phyloP scores from a whole-genome alignment of 2,888 invertebrate species.

The Pseudanteris insignis region DNA sequence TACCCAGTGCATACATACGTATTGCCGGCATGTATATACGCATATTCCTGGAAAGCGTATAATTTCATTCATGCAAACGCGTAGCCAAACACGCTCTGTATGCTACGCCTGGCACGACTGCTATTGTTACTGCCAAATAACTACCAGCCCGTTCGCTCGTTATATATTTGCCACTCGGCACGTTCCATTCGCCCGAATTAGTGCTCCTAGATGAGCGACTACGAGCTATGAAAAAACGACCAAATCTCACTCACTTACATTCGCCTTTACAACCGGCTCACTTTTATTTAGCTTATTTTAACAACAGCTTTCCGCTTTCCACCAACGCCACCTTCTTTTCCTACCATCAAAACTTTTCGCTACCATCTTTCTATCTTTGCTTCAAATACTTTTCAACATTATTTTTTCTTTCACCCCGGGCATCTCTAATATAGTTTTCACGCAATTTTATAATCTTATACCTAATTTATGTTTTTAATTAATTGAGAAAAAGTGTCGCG shows the following conservation, averaged over 20 bases:
- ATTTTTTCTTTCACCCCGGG: no score
- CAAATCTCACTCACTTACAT: slow-evolving; percentile 44
- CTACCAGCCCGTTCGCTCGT: slow-evolving; percentile 53
- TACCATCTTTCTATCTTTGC: no score
- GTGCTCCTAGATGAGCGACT: slow-evolving; percentile 45
- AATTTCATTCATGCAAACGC: slow-evolving; percentile 65
- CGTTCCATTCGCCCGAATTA: slow-evolving; percentile 48
- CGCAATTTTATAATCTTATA: no score
- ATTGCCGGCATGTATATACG: slow-evolving; percentile 49
- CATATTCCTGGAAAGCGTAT: slow-evolving; percentile 64
- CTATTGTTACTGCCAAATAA: slow-evolving; percentile 57
- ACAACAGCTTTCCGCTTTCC: slow-evolving; percentile 1
- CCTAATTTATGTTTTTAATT: no score
- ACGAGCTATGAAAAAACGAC: slow-evolving; percentile 43
- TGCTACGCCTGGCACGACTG: slow-evolving; percentile 45
- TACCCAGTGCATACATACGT: slow-evolving; percentile 36
- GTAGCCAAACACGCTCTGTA: slow-evolving; percentile 54
- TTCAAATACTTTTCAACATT: no score
- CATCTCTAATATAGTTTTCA: no score
- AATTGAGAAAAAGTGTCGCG: no score
- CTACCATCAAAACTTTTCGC: no score
- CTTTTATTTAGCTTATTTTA: slow-evolving; percentile 32
- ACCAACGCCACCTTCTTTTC: no score
- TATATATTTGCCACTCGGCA: slow-evolving; percentile 52
- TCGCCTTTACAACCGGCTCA: slow-evolving; percentile 41